Evolutionary conservation across 2,888 invertebrate species (phyloP).

Genomic region (Pyrrhosoma nymphula): DNA sequence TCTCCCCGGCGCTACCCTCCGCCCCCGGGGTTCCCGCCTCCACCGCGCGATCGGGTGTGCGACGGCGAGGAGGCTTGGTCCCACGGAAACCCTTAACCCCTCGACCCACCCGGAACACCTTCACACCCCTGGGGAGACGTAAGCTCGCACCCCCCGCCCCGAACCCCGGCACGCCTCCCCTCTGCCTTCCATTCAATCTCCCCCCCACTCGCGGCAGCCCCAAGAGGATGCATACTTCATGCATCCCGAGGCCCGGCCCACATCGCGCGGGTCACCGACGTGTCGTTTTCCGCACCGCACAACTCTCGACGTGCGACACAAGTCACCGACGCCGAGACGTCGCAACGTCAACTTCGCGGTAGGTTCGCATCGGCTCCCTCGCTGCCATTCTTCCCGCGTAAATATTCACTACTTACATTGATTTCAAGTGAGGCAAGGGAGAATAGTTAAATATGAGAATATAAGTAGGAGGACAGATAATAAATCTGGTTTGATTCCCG

Average conservation of each 20-base stretch:
- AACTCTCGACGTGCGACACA: not conserved
- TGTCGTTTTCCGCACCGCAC: not conserved
- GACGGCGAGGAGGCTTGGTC: not conserved
- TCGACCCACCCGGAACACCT: not conserved
- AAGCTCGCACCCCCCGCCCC: not conserved
- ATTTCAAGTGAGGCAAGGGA: too few relatives aligned
- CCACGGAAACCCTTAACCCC: constrained; percentile 2
- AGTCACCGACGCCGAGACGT: too few relatives aligned
- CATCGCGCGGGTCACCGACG: not conserved
- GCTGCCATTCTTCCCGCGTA: too few relatives aligned
- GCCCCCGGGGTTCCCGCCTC: not conserved
- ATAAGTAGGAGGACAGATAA: too few relatives aligned
- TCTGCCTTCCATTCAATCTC: not conserved
- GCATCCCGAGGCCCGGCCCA: not conserved
- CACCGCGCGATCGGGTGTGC: too few relatives aligned
- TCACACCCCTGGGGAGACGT: not conserved
- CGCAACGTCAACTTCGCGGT: too few relatives aligned
- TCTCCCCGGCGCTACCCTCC: not conserved
- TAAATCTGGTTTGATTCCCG: too few relatives aligned
- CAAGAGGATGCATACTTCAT: not conserved
- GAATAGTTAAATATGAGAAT: too few relatives aligned
- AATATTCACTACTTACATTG: too few relatives aligned
- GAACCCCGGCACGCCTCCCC: not conserved
- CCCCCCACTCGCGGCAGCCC: not conserved
- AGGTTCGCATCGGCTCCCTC: too few relatives aligned